phyloP scores from a whole-genome alignment of 2,113 vertebrate genomes.

The Xiphophorus couchianus region DNA sequence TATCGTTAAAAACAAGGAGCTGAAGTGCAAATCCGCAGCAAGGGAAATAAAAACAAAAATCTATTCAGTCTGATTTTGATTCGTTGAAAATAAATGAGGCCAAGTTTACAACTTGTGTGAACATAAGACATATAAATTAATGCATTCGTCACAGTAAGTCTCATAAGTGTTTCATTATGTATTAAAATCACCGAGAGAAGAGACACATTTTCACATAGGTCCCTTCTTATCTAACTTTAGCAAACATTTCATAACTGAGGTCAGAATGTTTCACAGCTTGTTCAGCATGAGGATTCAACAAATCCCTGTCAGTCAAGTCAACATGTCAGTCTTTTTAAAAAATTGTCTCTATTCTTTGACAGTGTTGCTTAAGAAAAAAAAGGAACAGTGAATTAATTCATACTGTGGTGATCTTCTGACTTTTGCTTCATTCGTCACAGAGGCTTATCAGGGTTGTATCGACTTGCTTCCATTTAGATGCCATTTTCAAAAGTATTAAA shows the following conservation, averaged over 20 bases:
- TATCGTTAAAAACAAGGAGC: background rate
- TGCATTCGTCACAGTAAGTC: conserved; percentile 7
- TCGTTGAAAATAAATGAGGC: conserved; percentile 68
- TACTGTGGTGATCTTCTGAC: background rate
- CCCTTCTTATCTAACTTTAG: background rate
- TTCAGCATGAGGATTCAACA: background rate
- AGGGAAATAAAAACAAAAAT: conserved; percentile 11
- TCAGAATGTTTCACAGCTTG: background rate
- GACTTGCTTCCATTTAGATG: conserved; percentile 1
- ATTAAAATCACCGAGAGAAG: conserved; percentile 1
- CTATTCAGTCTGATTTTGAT: conserved; percentile 56
- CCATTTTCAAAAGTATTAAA: conserved; percentile 1
- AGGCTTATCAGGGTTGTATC: background rate
- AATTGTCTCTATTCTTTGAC: background rate
- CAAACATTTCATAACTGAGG: background rate
- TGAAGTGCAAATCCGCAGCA: conserved; percentile 19
- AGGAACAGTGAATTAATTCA: background rate
- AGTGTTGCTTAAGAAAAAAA: background rate
- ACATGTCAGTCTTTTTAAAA: background rate
- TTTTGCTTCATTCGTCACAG: background rate
- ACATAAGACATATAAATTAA: conserved; percentile 23
- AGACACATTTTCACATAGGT: background rate
- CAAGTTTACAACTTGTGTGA: conserved; percentile 23
- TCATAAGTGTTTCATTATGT: background rate
- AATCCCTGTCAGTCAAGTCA: background rate